Conservation (phyloP, 1,140 invertebrate species). For the Lysiphlebus fabarum region DNA sequence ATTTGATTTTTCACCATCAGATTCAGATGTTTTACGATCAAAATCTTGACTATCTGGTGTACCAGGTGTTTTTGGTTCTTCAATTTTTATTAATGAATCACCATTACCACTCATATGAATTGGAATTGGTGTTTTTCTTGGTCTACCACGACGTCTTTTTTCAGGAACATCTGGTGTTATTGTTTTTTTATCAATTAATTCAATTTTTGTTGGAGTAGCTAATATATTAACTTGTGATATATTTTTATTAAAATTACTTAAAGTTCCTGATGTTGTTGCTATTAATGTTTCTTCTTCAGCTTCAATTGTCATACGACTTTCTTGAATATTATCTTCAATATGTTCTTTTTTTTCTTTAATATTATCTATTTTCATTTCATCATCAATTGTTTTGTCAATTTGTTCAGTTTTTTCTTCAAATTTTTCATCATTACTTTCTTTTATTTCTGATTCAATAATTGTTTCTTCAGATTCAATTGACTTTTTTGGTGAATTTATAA, state of each 20-base stretch:
- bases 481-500: too few relatives aligned
- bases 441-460: too few relatives aligned
- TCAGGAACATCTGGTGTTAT: conserved; percentile 3
- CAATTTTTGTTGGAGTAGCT: conserved; percentile 13
- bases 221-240: neutral
- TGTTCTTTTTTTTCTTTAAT: conserved; percentile 3
- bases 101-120: conserved; percentile 12
- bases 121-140: conserved; percentile 31
- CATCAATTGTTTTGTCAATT: neutral
- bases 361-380: neutral
- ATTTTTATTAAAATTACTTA: neutral
- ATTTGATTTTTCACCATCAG: conserved; percentile 40
- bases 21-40: conserved; percentile 38
- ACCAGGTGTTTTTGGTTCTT: conserved; percentile 17
- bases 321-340: conserved; percentile 1
- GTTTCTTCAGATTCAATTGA: too few relatives aligned
- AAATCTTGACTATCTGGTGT: conserved; percentile 26
- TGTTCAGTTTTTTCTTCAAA: too few relatives aligned
- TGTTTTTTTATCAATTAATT: conserved; percentile 7
- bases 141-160: conserved; percentile 39
- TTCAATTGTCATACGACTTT: conserved; percentile 14
- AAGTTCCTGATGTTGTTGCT: neutral
- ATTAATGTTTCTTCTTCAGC: conserved; percentile 17
- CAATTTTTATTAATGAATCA: conserved; percentile 5
- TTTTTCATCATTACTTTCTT: too few relatives aligned